A percentile compares a stretch with the other conserved stretches of the same genome.
phyloP scores from a whole-genome alignment of 2,113 vertebrate genomes.

The Corythornis cristatus region DNA sequence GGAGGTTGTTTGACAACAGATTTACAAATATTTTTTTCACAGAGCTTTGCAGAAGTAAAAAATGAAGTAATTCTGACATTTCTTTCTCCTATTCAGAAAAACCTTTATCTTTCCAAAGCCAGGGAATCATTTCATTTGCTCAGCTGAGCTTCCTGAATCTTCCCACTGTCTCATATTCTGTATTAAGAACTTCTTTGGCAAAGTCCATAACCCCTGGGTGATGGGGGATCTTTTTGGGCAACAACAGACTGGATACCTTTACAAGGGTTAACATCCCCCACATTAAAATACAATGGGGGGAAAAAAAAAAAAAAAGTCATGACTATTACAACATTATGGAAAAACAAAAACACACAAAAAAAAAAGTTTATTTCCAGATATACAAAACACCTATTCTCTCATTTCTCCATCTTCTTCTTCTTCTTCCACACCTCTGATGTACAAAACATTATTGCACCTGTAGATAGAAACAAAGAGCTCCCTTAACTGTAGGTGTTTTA shows the following conservation, averaged over 20 bases:
- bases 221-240: neutral
- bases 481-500: neutral
- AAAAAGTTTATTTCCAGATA: constrained; percentile 74
- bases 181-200: neutral
- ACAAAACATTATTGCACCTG: constrained; percentile 98
- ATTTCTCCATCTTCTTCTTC: constrained; percentile 99
- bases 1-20: neutral
- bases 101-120: neutral
- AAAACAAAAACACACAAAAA: constrained; percentile 16
- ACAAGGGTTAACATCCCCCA: neutral
- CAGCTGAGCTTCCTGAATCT: neutral
- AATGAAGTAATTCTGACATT: neutral
- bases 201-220: accelerated
- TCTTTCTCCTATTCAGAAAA: neutral
- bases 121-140: neutral
- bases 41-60: neutral
- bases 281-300: neutral
- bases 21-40: neutral
- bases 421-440: constrained; percentile 98
- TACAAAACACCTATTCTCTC: constrained; percentile 89
- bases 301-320: neutral
- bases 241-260: neutral
- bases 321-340: constrained; percentile 48
- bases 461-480: constrained; percentile 25
- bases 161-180: neutral